These are phyloP conservation scores for Drosophila mayaguana DNA, from an alignment of 2,888 invertebrate species.

Conservation along the genomic window DNA sequence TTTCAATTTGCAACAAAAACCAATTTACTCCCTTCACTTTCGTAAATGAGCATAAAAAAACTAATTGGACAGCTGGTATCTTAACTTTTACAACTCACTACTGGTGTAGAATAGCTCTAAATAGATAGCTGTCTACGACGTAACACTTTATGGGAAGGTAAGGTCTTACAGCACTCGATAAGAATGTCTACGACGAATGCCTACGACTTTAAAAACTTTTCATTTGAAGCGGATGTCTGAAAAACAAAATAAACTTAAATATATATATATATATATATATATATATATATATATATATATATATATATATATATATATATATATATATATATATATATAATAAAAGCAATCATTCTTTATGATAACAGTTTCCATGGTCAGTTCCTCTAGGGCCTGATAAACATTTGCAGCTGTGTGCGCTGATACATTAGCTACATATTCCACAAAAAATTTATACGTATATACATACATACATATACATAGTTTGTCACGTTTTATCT, in stretches of 20 bases:
- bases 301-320: too few species aligned
- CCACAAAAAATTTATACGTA: background rate
- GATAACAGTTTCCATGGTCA: conserved; percentile 51
- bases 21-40: too few species aligned
- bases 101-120: background rate
- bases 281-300: too few species aligned
- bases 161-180: conserved; percentile 10
- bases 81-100: background rate
- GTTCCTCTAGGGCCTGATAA: conserved; percentile 53
- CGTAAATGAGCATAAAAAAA: background rate
- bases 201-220: background rate
- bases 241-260: background rate
- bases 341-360: background rate
- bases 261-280: too few species aligned
- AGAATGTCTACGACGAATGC: background rate
- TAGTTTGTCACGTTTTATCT: conserved; percentile 40
- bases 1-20: too few species aligned
- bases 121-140: conserved; percentile 6
- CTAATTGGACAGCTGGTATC: background rate
- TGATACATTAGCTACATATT: conserved; percentile 13
- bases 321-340: too few species aligned
- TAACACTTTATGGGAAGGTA: background rate
- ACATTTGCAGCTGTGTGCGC: conserved; percentile 9
- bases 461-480: background rate
- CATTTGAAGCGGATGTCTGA: conserved; percentile 25